These are phyloP conservation scores for Meloidogyne hapla DNA, from an alignment of 1,140 invertebrate species.

Conservation along the genomic window DNA sequence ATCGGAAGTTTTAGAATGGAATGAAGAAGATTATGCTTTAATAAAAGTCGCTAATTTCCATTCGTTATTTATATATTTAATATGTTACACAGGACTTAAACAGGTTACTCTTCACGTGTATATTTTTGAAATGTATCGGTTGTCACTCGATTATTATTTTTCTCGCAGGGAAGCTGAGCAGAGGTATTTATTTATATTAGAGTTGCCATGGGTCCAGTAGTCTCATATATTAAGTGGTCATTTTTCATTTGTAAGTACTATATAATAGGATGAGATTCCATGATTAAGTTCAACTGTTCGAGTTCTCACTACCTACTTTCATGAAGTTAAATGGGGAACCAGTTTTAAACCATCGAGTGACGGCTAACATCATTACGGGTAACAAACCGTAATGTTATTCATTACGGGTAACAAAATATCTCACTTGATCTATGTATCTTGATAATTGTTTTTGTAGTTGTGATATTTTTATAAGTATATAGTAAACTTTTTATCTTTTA, in stretches of 20 bases:
- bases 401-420: not conserved
- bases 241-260: too few species aligned
- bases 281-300: too few species aligned
- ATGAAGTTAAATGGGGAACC: too few species aligned
- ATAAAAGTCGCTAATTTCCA: constrained; percentile 3
- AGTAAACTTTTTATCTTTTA: not conserved
- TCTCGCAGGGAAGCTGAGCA: too few species aligned
- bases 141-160: constrained; percentile 1
- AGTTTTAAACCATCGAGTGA: not conserved
- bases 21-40: constrained; percentile 3
- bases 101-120: constrained; percentile 1
- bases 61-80: constrained; percentile 1
- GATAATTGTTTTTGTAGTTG: not conserved
- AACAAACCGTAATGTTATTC: too few species aligned
- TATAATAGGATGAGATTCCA: too few species aligned
- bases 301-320: too few species aligned
- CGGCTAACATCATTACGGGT: not conserved
- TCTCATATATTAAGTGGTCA: too few species aligned
- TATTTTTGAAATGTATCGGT: not conserved
- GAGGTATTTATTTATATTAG: too few species aligned
- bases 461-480: not conserved
- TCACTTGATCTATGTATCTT: not conserved
- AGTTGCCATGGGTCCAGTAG: too few species aligned
- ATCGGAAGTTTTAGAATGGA: not conserved
- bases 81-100: not conserved